Evolutionary conservation across 1,140 invertebrate species (phyloP).

Genomic region (Brachionus asplanchnoidis): DNA sequence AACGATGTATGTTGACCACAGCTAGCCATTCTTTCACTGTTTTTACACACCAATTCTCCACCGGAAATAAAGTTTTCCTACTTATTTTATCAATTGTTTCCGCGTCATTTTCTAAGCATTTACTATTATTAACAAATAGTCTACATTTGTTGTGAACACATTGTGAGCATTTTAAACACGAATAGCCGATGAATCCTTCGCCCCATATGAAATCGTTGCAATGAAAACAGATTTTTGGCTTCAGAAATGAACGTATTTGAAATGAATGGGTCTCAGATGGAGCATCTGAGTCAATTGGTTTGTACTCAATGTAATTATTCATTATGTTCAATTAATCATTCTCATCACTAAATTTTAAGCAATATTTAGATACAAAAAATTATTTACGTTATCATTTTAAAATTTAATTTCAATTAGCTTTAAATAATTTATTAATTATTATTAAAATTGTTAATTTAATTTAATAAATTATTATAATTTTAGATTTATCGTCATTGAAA

Average conservation of each 20-base stretch:
- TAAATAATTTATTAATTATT: not conserved
- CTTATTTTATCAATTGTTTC: not conserved
- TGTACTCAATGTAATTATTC: not conserved
- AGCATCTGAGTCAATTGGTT: not conserved
- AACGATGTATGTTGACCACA: constrained; percentile 32
- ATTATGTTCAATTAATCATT: not conserved
- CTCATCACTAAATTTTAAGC: not conserved
- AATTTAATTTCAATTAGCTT: not conserved
- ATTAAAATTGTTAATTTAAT: not conserved
- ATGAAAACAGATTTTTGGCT: not conserved
- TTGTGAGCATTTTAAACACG: constrained; percentile 13
- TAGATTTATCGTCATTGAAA: not conserved
- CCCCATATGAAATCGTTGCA: constrained; percentile 36
- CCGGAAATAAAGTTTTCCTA: not conserved
- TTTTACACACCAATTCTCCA: constrained; percentile 13
- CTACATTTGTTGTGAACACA: constrained; percentile 29
- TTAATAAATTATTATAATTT: not conserved
- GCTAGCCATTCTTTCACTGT: constrained; percentile 34
- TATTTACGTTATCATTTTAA: not conserved
- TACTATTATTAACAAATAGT: not conserved
- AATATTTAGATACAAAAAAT: not conserved
- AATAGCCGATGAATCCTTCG: constrained; percentile 11
- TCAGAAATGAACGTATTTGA: constrained; percentile 25
- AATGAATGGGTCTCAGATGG: not conserved
- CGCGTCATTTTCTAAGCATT: not conserved